These are phyloP conservation scores for Melipona bicolor DNA, from an alignment of 2,888 invertebrate genomes.

Conservation along the genomic window DNA sequence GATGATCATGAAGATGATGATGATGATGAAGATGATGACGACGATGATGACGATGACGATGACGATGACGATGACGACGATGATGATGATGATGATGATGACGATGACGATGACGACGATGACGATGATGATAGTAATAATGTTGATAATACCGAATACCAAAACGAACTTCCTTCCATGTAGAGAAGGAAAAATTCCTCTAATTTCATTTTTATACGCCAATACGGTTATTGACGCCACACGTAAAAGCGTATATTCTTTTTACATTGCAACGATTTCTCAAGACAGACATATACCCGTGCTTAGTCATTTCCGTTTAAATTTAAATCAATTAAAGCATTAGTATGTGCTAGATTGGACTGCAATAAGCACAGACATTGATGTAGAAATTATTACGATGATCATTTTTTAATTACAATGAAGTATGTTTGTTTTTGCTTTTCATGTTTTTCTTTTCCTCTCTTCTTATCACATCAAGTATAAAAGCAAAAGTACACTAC, in stretches of 20 bases:
- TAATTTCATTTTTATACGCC: conserved; percentile 9
- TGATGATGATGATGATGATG: not conserved
- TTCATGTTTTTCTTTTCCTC: too few species aligned
- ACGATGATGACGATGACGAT: rapidly evolving
- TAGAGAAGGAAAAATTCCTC: not conserved
- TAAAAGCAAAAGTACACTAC: conserved; percentile 1
- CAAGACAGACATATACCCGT: not conserved
- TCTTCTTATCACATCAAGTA: not conserved
- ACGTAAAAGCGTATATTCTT: conserved; percentile 13
- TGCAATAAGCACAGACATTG: not conserved
- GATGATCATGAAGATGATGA: too few species aligned
- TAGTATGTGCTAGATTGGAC: not conserved
- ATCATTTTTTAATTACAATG: not conserved
- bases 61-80: too few species aligned
- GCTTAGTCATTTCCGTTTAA: not conserved
- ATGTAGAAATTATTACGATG: conserved; percentile 23
- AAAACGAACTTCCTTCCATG: not conserved
- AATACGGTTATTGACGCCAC: conserved; percentile 11
- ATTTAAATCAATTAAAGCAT: not conserved
- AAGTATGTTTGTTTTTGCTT: not conserved
- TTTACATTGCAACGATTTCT: conserved; percentile 35
- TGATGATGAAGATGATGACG: rapidly evolving
- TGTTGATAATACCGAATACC: conserved; percentile 10
- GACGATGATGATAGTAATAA: not conserved
- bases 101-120: not conserved